Evolutionary conservation across 2,888 invertebrate species (phyloP), one percentile per base, ranked within the genome.

Genomic region (Entomobrya multifasciata): DNA sequence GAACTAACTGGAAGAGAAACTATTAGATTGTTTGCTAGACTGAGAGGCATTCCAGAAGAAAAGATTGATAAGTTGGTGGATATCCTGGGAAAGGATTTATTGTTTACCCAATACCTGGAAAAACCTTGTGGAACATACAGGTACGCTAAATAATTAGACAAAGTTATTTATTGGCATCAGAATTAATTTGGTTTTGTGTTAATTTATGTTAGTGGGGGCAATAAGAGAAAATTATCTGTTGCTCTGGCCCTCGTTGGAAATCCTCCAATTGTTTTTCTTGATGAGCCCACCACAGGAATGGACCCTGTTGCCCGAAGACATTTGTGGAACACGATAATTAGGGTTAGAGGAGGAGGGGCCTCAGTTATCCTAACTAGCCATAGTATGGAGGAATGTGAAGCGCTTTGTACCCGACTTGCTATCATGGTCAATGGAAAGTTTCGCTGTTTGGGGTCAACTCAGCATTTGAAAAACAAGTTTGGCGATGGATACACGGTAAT

Each of bases 321-420:
- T 88, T 94, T 97, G 15, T 97, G 97, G 97, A 94, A 95, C 91
- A 95, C 95, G 15, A 94, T 97, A 41, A 94, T 94, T 88, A 94
- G 94, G 83, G 94, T 95, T 52, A 93, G 96, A 62, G 95, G 95
- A 83, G 93, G 94, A 1, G 96, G 97, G 0, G 94, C 94, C 92
- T 95, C 96, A 84, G 94, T 97, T 80, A 94, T 97, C 86, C 93
- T 97, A 84, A 97, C 97, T 17, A 96, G 97, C 60, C 96, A 96
- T 67, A 93, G 96, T 92, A 96, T 97, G 96, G 96, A 96, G 92
- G 96, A 97, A 92, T 96, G 96, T 93, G 96, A 97, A 93, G 96
- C 95, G 36, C 93, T 97, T 47, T 97, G 96, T 92, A 95, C 96
- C 1, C 93, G 96, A 13, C 93, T 97, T 91, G 96, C 96, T 44